Evolutionary conservation across 2,888 invertebrate species (phyloP), one percentile per base, ranked within the genome.

Genomic region (Caradrina kadenii): DNA sequence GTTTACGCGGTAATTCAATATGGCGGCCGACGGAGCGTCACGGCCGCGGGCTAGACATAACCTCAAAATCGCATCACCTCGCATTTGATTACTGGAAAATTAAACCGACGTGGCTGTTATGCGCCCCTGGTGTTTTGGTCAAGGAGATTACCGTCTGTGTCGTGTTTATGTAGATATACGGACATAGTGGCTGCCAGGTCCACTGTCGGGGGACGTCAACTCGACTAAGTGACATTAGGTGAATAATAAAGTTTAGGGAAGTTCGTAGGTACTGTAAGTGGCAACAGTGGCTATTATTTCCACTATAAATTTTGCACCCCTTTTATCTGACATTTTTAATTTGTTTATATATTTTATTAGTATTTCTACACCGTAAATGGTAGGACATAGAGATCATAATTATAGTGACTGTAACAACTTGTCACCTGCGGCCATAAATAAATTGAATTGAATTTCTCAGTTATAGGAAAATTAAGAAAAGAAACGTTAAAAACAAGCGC

Each of bases 51-150:
- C 90, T 85, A 87, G 88, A 88, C 89, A 90, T 90, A 92, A 92
- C 92, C 91, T 91, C 90, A 89, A 92, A 92, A 93, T 92, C 88
- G 88, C 89, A 91, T 92, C 91, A 90, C 80, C 89, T 88, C 87
- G 81, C 86, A 87, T 88, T 89, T 89, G 90, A 93, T 93, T 92
- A 93, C 91, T 87, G 90, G 88, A 88, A 92, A 92, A 93, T 93
- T 92, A 92, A 92, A 85, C 89, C 84, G 81, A 83, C 87, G 84
- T 74, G 75, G 87, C 85, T 87, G 90, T 88, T 88, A 89, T 82
- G 80, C 66, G 77, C 84, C 84, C 79, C 73, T 73, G 82, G 80
- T 84, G 82, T 86, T 84, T 85, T 82, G 80, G 78, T 78, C 69
- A 83, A 68, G 76, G 64, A 80, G 74, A 77, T 79, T 73, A 76